Base-by-base conservation (phyloP, 2,888 invertebrate genomes). In the Sesamia inferens region DNA sequence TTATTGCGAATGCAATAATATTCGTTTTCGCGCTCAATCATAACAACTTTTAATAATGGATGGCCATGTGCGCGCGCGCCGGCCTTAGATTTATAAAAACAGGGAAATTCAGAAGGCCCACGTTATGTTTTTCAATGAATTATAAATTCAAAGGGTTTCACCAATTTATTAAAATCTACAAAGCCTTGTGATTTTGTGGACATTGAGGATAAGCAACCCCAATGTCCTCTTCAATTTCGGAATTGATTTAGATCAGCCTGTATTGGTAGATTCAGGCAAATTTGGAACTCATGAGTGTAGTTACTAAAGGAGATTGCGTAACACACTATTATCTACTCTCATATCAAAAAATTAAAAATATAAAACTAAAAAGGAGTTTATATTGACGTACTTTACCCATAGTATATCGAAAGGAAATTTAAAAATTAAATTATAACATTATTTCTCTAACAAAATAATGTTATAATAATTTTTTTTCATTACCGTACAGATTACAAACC, bases 21-120 rank as follows among this genome's bases (percentile, higher is more conserved):
- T 72, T 58, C 61, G 68, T 74, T 77, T 85, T 76, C 66, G 68
- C 82, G 64, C 70, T 84, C 61, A 84, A 79, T 80, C 84, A 85
- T 86, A 81, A 76, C 68, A 71, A 54, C 31, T 68, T 84, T 63
- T 70, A 70, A 78, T 55, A 76, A 85, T 71, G 72, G 84, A 48
- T 61, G 51, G 24, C 44, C 71, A 72, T 31, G 63, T 78, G 81
- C 67, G 54, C 61, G 44, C 39, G 61, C 65, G 61, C 63, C 44
- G 58, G 48, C 63, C 47, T 22, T 42, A 6, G 6, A 31, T 31
- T 54, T 54, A 7, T 47, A 0, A n/a, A 11, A 44, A n/a, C 2
- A n/a, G 0, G n/a, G 31, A 64, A 5, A 24, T 64, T 61, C 68
- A 84, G 81, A 65, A 65, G 58, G 22, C 22, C 14, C 55, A 57